Percentiles rank a stretch among this genome's conserved stretches.
phyloP scores from a whole-genome alignment of 2,888 invertebrate genomes.

The Lottia scabra region DNA sequence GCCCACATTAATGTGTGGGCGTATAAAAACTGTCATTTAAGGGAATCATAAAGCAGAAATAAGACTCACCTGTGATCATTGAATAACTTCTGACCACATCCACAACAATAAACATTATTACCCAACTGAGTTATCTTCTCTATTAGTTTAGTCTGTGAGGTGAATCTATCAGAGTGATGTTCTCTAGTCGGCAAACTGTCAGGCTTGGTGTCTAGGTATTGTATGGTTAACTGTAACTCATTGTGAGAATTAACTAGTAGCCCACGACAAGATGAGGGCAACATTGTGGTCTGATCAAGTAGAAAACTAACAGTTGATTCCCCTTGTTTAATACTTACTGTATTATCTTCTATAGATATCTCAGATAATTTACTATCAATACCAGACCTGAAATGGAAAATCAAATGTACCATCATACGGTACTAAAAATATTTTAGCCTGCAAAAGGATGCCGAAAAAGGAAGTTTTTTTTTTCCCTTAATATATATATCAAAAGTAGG shows the following conservation, averaged over 20 bases:
- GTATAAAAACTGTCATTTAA: too few species aligned
- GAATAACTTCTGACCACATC: constrained; percentile 40
- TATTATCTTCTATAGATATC: neutral
- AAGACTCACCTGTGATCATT: constrained; percentile 23
- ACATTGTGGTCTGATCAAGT: constrained; percentile 30
- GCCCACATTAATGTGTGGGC: too few species aligned
- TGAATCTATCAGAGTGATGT: neutral
- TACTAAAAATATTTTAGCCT: too few species aligned
- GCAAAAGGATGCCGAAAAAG: too few species aligned
- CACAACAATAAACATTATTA: constrained; percentile 45
- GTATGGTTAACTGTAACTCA: constrained; percentile 34
- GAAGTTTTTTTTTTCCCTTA: neutral
- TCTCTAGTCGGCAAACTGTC: neutral
- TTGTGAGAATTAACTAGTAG: constrained; percentile 28
- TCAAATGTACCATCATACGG: neutral
- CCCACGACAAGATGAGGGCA: constrained; percentile 43
- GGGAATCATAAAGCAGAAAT: neutral
- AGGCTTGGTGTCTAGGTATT: constrained; percentile 15
- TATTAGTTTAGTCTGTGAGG: constrained; percentile 37
- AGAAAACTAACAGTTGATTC: constrained; percentile 11
- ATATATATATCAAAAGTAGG: neutral
- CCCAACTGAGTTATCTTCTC: constrained; percentile 39
- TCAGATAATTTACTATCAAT: neutral
- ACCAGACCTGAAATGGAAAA: neutral
- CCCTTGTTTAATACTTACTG: neutral